phyloP scores from a whole-genome alignment of 2,113 vertebrate genomes.

The Brachyistius frenatus region DNA sequence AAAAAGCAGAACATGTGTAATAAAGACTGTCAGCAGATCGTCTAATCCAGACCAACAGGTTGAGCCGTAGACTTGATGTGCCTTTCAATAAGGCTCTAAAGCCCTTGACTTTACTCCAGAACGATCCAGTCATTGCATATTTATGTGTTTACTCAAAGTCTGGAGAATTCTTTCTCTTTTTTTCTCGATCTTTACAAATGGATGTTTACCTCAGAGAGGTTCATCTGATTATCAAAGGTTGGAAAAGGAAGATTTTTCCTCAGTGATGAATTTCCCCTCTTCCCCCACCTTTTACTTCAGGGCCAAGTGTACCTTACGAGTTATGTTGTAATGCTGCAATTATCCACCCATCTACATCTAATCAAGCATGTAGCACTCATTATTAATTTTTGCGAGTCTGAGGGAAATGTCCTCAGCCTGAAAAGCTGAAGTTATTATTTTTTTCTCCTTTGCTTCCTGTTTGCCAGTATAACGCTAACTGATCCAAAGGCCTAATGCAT shows the following conservation, averaged over 20 bases:
- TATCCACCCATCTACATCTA: conserved; percentile 74
- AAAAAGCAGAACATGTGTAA: conserved; percentile 35
- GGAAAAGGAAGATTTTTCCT: conserved; percentile 58
- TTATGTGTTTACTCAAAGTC: conserved; percentile 62
- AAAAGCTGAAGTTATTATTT: conserved; percentile 56
- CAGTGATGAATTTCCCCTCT: conserved; percentile 29
- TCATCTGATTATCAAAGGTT: conserved; percentile 60
- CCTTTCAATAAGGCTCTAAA: conserved; percentile 41
- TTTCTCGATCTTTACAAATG: conserved; percentile 17
- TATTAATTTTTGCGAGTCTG: conserved; percentile 67
- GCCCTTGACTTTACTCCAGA: conserved; percentile 46
- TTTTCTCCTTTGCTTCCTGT: conserved; percentile 62
- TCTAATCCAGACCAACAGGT: conserved; percentile 40
- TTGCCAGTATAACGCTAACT: conserved; percentile 56
- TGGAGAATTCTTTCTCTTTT: conserved; percentile 34
- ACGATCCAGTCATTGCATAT: conserved; percentile 46
- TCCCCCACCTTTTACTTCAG: conserved; percentile 45
- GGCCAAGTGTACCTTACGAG: conserved; percentile 49
- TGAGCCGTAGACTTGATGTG: conserved; percentile 26
- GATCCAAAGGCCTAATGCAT: conserved; percentile 60
- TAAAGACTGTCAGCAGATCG: conserved; percentile 36
- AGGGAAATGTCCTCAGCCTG: conserved; percentile 68
- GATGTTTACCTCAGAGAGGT: conserved; percentile 53
- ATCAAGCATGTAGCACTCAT: conserved; percentile 74
- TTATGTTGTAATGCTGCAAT: conserved; percentile 79